Percentiles rank a stretch among this genome's conserved stretches.
Conservation (phyloP, 53 echinoderm and acorn worm genomes). For the Henricia sp. region DNA sequence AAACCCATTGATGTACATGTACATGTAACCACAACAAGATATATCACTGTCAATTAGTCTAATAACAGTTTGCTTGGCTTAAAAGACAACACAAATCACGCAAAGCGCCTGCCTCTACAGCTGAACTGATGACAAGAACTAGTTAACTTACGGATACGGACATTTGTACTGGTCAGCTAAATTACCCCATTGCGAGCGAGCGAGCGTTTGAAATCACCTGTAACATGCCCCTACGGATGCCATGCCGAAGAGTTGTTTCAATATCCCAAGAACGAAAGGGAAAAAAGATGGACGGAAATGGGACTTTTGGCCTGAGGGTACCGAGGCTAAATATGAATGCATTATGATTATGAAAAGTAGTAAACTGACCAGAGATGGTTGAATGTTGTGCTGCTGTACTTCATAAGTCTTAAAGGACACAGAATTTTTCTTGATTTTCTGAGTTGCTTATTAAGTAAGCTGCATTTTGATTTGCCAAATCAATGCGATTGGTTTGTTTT, state of each 20-base stretch:
- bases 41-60: neutral
- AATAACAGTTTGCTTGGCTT: neutral
- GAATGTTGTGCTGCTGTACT: too few relatives aligned
- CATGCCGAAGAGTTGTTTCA: neutral
- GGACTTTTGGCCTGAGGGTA: too few relatives aligned
- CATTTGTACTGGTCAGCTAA: conserved; percentile 47
- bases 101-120: too few relatives aligned
- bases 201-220: neutral
- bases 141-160: conserved; percentile 20
- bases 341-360: too few relatives aligned
- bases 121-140: too few relatives aligned
- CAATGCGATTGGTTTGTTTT: neutral
- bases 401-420: too few relatives aligned
- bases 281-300: neutral
- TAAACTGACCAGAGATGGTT: too few relatives aligned
- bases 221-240: neutral
- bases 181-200: neutral
- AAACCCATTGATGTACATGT: too few relatives aligned
- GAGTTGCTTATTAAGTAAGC: too few relatives aligned
- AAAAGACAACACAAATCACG: neutral
- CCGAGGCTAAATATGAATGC: too few relatives aligned
- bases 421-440: too few relatives aligned
- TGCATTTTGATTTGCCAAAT: neutral
- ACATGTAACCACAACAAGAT: neutral
- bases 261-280: neutral